Percentiles rank a stretch among this genome's conserved stretches.
Conservation (phyloP, 2,888 invertebrate species). For the Oxystoma pomonae region DNA sequence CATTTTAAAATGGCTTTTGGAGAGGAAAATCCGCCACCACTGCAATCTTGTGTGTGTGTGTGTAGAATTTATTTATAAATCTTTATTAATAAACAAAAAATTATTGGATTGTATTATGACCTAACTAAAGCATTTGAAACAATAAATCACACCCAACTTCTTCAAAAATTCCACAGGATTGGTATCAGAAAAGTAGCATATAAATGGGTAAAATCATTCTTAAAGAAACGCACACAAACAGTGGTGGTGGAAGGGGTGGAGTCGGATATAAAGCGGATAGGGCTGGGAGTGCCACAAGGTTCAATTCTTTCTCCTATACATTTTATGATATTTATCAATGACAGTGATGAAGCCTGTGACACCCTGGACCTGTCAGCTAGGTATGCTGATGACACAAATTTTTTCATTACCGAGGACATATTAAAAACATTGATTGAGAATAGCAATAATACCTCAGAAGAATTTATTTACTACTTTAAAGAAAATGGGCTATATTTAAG, state of each 20-base stretch:
- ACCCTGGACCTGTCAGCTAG: not conserved
- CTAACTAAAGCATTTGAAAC: not conserved
- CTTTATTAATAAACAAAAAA: not conserved
- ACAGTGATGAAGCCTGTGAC: not conserved
- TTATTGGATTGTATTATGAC: not conserved
- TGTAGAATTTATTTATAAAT: not conserved
- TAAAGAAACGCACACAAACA: not conserved
- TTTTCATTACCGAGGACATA: not conserved
- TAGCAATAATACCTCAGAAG: not conserved
- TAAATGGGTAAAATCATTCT: not conserved
- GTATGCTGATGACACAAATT: not conserved
- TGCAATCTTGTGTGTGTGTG: too few species aligned
- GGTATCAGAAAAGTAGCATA: not conserved
- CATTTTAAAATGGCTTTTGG: too few species aligned
- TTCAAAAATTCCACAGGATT: not conserved
- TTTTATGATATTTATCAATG: too few species aligned
- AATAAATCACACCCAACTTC: not conserved
- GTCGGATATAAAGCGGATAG: not conserved
- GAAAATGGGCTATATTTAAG: not conserved
- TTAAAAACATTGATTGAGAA: not conserved
- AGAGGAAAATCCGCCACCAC: too few species aligned
- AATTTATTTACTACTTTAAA: not conserved
- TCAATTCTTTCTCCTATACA: not conserved
- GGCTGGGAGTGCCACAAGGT: not conserved
- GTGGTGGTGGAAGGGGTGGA: not conserved